These are phyloP conservation scores for Macrosoma leucophasiata DNA, from an alignment of 2,888 invertebrate species.

Conservation along the genomic window DNA sequence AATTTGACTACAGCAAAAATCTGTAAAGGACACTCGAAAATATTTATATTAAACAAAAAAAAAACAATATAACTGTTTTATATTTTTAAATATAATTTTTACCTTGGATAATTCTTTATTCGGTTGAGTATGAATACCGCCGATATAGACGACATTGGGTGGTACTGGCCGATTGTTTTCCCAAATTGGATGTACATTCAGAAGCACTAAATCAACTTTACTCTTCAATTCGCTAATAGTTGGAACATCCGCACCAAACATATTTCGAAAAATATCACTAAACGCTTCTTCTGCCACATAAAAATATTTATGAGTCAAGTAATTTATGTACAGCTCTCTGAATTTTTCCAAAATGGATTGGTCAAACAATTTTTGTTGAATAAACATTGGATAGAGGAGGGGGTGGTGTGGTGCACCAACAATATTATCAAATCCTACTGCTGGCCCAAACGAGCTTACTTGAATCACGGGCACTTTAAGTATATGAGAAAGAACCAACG, in stretches of 20 bases:
- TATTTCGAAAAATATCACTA: slow-evolving; percentile 19
- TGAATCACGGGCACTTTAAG: slow-evolving; percentile 38
- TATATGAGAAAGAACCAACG: slow-evolving; percentile 32
- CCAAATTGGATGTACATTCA: slow-evolving; percentile 33
- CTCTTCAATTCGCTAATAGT: slow-evolving; percentile 23
- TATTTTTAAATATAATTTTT: slow-evolving; percentile 7
- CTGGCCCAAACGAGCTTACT: slow-evolving; percentile 33
- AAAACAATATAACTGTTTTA: no score
- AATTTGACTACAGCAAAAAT: no score
- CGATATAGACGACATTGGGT: slow-evolving; percentile 31
- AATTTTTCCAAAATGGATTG: slow-evolving; percentile 34
- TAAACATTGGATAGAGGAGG: slow-evolving; percentile 30
- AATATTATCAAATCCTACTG: slow-evolving; percentile 20
- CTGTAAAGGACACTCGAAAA: no score
- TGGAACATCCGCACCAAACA: not conserved
- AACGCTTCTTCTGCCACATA: slow-evolving; percentile 21
- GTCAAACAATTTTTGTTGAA: slow-evolving; percentile 28
- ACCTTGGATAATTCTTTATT: slow-evolving; percentile 42
- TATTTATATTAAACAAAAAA: no score
- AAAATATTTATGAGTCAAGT: no score
- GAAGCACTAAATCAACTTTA: slow-evolving; percentile 37
- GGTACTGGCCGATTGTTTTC: slow-evolving; percentile 34
- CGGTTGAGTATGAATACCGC: slow-evolving; percentile 31
- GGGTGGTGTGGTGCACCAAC: slow-evolving; percentile 35
- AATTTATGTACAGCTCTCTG: slow-evolving; percentile 18